Conservation (phyloP, 2,797 vertebrate species). For the Steatocranus sp. region DNA sequence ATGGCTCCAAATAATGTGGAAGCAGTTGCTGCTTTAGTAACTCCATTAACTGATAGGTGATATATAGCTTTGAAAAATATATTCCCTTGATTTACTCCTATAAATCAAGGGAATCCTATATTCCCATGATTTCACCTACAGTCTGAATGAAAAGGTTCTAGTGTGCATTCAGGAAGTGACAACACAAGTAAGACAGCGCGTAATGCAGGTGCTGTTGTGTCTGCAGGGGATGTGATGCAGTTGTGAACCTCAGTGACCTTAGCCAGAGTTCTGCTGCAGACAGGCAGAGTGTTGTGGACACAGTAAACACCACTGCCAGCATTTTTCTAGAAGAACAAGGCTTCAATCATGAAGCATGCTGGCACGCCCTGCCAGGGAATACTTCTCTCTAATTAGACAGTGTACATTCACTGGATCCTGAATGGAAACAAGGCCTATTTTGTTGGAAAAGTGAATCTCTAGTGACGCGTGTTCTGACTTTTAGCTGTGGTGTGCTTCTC, state of each 20-base stretch:
- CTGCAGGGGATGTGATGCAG: conserved; percentile 54
- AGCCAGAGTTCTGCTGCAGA: conserved; percentile 52
- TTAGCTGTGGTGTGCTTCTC: conserved; percentile 8
- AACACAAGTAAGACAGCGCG: conserved; percentile 18
- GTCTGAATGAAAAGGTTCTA: not conserved
- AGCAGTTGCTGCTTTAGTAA: conserved; percentile 1
- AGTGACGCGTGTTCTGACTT: conserved; percentile 26
- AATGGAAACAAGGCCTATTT: conserved; percentile 45
- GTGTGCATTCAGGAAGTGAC: conserved; percentile 6
- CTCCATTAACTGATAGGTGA: conserved; percentile 14
- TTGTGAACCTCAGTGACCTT: conserved; percentile 55
- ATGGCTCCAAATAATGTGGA: not conserved
- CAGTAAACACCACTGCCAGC: conserved; percentile 55
- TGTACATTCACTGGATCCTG: conserved; percentile 36
- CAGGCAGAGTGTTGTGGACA: conserved; percentile 44
- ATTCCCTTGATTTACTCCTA: not conserved
- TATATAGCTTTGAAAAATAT: not conserved
- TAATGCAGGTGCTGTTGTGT: conserved; percentile 20
- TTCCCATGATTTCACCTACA: conserved; percentile 1
- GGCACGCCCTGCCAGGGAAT: conserved; percentile 37
- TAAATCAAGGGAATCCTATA: not conserved
- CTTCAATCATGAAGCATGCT: conserved; percentile 42
- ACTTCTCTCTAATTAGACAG: conserved; percentile 64
- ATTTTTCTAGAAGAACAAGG: conserved; percentile 43
- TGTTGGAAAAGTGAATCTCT: conserved; percentile 36